Percentiles rank a stretch among this genome's conserved stretches.
These are phyloP conservation scores for Drosophila affinis DNA, from an alignment of 2,888 invertebrate genomes.

Conservation along the genomic window DNA sequence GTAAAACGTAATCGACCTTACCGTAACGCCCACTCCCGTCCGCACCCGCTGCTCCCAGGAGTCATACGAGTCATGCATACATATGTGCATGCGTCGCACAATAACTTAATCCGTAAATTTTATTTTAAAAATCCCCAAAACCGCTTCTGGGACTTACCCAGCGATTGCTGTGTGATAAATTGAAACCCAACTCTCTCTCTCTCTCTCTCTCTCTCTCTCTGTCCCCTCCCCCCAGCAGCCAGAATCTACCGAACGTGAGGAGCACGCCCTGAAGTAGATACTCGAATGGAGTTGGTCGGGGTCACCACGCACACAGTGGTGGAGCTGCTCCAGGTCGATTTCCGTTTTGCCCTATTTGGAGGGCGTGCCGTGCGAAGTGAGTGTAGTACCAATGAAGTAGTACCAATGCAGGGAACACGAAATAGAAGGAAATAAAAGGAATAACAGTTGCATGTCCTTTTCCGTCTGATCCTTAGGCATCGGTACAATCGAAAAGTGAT, in stretches of 20 bases:
- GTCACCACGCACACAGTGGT: constrained; percentile 32
- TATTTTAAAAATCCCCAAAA: constrained; percentile 77
- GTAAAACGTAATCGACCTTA: constrained; percentile 79
- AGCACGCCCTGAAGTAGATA: constrained; percentile 21
- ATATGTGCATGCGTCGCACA: constrained; percentile 53
- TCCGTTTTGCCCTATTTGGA: constrained; percentile 54
- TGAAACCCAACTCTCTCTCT: constrained; percentile 60
- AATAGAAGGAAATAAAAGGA: background rate
- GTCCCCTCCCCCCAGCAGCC: background rate
- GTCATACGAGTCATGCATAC: constrained; percentile 13
- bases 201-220: background rate
- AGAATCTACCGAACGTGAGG: constrained; percentile 22
- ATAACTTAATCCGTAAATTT: constrained; percentile 82
- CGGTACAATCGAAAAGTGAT: too few relatives aligned
- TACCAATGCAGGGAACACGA: constrained; percentile 10
- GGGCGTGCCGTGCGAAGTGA: constrained; percentile 41
- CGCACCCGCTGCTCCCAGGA: constrained; percentile 3
- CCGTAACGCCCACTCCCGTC: constrained; percentile 45
- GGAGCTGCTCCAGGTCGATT: constrained; percentile 15
- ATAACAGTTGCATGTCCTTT: too few relatives aligned
- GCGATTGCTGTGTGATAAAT: constrained; percentile 65
- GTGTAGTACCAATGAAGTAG: constrained; percentile 5
- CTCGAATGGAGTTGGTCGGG: constrained; percentile 17
- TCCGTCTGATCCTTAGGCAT: too few relatives aligned
- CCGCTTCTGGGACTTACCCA: constrained; percentile 65